These are phyloP conservation scores for Cavia aperea DNA, from an alignment of 2,113 vertebrate genomes.

Conservation along the genomic window DNA sequence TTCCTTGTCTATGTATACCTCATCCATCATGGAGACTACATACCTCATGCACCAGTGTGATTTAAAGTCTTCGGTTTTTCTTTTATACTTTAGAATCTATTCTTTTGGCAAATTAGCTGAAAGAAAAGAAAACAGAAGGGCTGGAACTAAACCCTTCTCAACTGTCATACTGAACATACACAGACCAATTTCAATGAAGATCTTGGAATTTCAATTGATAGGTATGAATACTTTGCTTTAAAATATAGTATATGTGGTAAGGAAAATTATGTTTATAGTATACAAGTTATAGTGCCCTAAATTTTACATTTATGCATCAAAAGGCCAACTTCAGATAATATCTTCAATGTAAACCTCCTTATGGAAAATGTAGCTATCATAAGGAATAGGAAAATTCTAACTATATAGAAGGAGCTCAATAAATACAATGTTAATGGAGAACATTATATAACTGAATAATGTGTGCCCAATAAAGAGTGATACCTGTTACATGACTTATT, in stretches of 20 bases:
- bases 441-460: neutral
- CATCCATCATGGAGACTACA: neutral
- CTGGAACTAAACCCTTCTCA: neutral
- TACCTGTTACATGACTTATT: neutral
- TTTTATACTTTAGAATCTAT: neutral
- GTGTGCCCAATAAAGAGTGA: neutral
- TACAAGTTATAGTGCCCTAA: neutral
- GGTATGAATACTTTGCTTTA: neutral
- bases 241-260: neutral
- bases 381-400: neutral
- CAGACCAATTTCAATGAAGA: neutral
- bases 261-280: neutral
- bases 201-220: neutral
- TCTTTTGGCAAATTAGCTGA: constrained; percentile 1
- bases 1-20: neutral
- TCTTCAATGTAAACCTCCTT: neutral
- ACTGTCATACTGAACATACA: neutral
- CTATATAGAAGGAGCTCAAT: neutral
- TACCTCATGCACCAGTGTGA: neutral
- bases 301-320: neutral
- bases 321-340: constrained; percentile 21
- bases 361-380: neutral
- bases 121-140: constrained; percentile 6
- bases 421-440: neutral
- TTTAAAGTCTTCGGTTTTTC: neutral